Conservation (phyloP, 2,113 vertebrate genomes). For the Sinosuthora webbiana region DNA sequence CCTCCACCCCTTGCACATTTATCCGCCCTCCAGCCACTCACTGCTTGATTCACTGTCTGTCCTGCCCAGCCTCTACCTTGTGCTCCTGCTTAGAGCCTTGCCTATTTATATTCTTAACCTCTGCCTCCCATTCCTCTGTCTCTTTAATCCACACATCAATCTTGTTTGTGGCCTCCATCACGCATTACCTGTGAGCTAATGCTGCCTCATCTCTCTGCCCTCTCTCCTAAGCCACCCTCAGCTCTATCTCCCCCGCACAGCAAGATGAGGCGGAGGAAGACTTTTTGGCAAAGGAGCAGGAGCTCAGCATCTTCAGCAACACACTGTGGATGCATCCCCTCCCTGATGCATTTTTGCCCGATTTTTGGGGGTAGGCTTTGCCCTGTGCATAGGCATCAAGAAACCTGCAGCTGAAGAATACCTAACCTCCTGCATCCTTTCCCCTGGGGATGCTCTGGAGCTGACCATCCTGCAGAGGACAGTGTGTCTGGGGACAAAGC, state of each 20-base stretch:
- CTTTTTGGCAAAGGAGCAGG: not conserved
- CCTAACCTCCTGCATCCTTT: not conserved
- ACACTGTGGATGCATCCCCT: not conserved
- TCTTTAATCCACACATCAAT: conserved; percentile 41
- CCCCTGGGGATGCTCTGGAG: rapidly evolving
- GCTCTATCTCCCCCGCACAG: not conserved
- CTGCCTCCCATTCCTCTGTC: not conserved
- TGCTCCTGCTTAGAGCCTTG: not conserved
- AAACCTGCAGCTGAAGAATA: not conserved
- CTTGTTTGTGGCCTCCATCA: not conserved
- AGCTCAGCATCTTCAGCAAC: not conserved
- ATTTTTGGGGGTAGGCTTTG: not conserved
- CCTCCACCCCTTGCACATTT: not conserved
- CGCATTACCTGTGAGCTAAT: not conserved
- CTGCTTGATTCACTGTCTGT: not conserved
- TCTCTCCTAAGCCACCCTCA: not conserved
- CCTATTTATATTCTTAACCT: conserved; percentile 31
- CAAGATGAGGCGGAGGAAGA: no score
- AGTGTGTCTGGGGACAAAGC: not conserved
- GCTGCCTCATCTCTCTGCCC: not conserved
- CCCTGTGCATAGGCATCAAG: not conserved
- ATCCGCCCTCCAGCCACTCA: not conserved
- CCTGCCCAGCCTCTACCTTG: not conserved
- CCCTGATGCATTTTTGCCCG: not conserved
- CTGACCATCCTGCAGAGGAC: not conserved